These are phyloP conservation scores for Amblyraja radiata DNA, from an alignment of 2,797 vertebrate genomes.

Conservation along the genomic window DNA sequence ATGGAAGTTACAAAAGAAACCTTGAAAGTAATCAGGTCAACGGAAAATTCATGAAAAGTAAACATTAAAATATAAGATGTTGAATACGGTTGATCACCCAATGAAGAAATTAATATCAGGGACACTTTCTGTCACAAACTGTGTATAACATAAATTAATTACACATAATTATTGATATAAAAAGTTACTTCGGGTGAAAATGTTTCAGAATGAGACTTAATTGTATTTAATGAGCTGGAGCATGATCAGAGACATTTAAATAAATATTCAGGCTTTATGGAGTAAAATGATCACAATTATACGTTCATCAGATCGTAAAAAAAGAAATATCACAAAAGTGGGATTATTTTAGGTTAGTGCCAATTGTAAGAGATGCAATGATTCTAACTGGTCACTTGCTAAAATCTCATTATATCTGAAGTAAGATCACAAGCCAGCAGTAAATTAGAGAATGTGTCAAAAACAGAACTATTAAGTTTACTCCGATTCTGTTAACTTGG, in stretches of 20 bases:
- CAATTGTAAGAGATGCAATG: background rate
- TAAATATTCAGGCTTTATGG: background rate
- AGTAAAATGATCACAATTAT: background rate
- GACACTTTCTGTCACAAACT: background rate
- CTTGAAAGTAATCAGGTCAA: background rate
- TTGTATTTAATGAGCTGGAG: background rate
- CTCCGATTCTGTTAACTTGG: background rate
- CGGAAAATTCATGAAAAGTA: background rate
- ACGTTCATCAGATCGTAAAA: background rate
- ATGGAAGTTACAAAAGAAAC: background rate
- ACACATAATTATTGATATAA: background rate
- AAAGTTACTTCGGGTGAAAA: background rate
- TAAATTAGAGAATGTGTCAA: slow-evolving; percentile 7
- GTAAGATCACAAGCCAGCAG: background rate
- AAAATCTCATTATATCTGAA: background rate
- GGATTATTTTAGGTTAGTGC: background rate
- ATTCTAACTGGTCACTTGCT: background rate
- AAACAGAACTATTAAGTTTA: background rate
- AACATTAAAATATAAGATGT: background rate
- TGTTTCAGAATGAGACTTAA: background rate
- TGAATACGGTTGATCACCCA: background rate
- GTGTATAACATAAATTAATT: background rate
- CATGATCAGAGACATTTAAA: background rate
- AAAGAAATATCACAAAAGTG: background rate
- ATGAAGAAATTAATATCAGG: background rate